Base-by-base conservation (phyloP, 2,113 vertebrate species). In the Notiomystis cincta region DNA sequence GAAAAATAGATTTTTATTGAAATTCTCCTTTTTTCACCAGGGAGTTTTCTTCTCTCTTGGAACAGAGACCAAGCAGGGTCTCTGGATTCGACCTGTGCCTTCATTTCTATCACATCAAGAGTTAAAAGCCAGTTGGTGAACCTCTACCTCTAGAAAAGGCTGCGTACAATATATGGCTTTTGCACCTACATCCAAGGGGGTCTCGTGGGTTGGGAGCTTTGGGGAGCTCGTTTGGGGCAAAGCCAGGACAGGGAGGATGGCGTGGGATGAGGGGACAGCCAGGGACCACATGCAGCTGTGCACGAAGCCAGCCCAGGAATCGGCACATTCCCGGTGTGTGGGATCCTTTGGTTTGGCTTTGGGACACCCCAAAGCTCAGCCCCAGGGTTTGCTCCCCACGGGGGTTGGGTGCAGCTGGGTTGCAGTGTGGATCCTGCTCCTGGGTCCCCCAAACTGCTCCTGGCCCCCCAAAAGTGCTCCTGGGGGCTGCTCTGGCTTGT, bases 1-100 rank as follows among this genome's bases (percentile, higher is more conserved):
- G 90, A 98, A 98, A 98, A 98, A 98, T 98, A 98, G 35, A 97
- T 96, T 84, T 90, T 97, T 95, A 97, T 96, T 95, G 90, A 94
- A 82, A 75, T 75, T n/a, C 66, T 94, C 89, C 79, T 91, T 91
- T 87, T 89, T 85, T 48, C 23, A 54, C 64, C 14, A 0, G 20
- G 70, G 24, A 66, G 60, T 92, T 88, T 57, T 54, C 93, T 73
- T 58, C 86, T 90, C 31, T 89, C 51, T 65, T 35, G 53, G 75
- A 91, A 56, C 2, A 73, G 2, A 89, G 92, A 38, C 18, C 9
- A 10, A 54, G 44, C 2, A 0, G 14, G 5, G 38, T 17, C 66
- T 64, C 86, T 30, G 27, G 27, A 0, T 17, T 13, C 3, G 0
- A 13, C 30, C 87, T 40, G 61, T 17, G 83, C 87, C 24, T 3